Evolutionary conservation across 1,140 invertebrate species (phyloP), one percentile per base, ranked within the genome.

Genomic region (Augochlora pura): DNA sequence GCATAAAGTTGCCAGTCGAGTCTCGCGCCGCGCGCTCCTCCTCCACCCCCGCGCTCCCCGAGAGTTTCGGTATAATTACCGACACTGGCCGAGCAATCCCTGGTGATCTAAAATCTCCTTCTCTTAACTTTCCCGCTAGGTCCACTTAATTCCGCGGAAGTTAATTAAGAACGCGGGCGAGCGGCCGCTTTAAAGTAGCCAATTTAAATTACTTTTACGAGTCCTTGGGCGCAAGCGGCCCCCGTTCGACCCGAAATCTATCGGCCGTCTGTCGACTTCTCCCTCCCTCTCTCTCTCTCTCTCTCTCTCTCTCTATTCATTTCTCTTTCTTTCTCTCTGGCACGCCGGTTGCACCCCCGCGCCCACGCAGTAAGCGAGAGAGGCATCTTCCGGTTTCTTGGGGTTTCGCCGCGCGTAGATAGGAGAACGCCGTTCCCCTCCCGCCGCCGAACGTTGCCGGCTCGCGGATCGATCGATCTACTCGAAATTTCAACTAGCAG

Each of bases 131-230:
- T 14, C 76, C 76, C 76, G 68, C 76, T 78, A 78, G 76, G 76
- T 78, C 68, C 76, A 78, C 76, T 78, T 78, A 78, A 78, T 78
- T 78, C 76, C 76, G 68, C 49, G 59, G 76, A 78, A 78, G 76
- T 78, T 78, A 78, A 78, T 78, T 78, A 78, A 78, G 76, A 78
- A 71, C 68, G 76, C 76, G 68, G 54, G 54, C 16, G 49, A 54
- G 54, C 8, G 54, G 54, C 46, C 76, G 68, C 60, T 78, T 62
- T 78, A 78, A 78, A 78, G 76, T 78, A 78, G 76, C 68, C 76
- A 78, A 72, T 78, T 78, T 78, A 78, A 78, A 78, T 78, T 78
- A 78, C 76, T 78, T 78, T 78, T 78, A 78, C 76, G 76, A 78
- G 60, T 64, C 68, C 76, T 72, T 72, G 76, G 76, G 76, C 76